Evolutionary conservation across 2,888 invertebrate species (phyloP).

Genomic region (Drosophila quinaria): DNA sequence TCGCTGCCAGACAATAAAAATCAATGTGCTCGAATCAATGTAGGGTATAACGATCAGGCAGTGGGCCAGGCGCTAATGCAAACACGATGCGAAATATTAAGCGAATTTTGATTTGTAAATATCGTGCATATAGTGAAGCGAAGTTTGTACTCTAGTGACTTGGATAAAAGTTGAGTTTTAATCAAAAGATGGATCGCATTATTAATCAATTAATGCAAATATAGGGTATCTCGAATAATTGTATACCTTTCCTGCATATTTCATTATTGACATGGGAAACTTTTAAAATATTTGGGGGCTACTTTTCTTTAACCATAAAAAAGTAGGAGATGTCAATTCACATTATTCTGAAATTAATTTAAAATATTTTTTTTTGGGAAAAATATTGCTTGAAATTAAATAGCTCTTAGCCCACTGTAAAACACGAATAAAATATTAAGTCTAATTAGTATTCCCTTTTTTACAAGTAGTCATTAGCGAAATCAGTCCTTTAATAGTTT

Average conservation of each 20-base stretch:
- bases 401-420: neutral
- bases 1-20: conserved; percentile 35
- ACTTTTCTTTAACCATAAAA: neutral
- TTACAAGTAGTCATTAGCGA: neutral
- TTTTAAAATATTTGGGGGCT: neutral
- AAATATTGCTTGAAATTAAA: neutral
- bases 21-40: conserved; percentile 42
- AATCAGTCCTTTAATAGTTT: neutral
- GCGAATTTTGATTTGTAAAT: conserved; percentile 29
- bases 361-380: neutral
- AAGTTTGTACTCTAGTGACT: conserved; percentile 1
- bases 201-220: neutral
- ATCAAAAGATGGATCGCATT: neutral
- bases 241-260: neutral
- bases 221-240: neutral
- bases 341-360: neutral
- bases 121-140: conserved; percentile 21
- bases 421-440: neutral
- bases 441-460: neutral
- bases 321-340: neutral
- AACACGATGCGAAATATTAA: conserved; percentile 36
- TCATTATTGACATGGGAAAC: neutral
- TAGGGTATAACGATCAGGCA: conserved; percentile 52
- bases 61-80: conserved; percentile 40
- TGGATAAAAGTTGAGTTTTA: conserved; percentile 2